Percentiles rank a stretch among this genome's conserved stretches.
Conservation (phyloP, 2,113 vertebrate species). For the Lepus americanus region DNA sequence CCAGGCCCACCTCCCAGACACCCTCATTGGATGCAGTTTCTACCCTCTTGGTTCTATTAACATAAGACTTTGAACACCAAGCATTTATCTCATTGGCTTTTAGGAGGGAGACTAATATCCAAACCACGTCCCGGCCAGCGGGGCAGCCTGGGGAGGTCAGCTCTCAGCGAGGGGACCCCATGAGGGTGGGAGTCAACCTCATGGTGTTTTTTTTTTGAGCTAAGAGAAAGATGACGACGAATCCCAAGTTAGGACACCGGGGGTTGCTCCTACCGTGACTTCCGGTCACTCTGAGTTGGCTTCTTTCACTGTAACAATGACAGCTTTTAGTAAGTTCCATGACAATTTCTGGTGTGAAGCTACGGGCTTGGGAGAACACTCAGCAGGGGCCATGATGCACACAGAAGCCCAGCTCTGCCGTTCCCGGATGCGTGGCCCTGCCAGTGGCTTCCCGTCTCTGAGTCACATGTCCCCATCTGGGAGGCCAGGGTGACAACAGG, state of each 20-base stretch:
- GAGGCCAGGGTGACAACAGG: neutral
- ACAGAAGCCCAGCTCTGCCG: neutral
- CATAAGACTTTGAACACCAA: too few relatives aligned
- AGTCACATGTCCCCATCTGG: neutral
- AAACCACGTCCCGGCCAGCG: too few relatives aligned
- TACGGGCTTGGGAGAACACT: neutral
- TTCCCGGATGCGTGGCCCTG: neutral
- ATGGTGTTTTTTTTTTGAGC: neutral
- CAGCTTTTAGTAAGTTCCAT: neutral
- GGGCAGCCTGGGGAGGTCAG: too few relatives aligned
- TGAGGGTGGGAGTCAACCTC: neutral
- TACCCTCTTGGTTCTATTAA: too few relatives aligned
- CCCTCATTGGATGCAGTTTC: too few relatives aligned
- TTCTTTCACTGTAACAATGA: neutral
- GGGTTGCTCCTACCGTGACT: neutral
- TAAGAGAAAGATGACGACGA: neutral
- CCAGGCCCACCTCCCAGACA: too few relatives aligned
- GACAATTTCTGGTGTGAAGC: neutral
- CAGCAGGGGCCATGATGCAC: rapidly evolving
- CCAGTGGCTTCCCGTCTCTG: neutral
- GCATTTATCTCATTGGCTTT: too few relatives aligned
- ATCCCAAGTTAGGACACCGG: neutral
- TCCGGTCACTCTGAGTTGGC: neutral
- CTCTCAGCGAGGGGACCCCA: neutral
- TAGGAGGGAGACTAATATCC: too few relatives aligned